Conservation (phyloP, 2,797 vertebrate genomes). For the Gobio occitaniae region DNA sequence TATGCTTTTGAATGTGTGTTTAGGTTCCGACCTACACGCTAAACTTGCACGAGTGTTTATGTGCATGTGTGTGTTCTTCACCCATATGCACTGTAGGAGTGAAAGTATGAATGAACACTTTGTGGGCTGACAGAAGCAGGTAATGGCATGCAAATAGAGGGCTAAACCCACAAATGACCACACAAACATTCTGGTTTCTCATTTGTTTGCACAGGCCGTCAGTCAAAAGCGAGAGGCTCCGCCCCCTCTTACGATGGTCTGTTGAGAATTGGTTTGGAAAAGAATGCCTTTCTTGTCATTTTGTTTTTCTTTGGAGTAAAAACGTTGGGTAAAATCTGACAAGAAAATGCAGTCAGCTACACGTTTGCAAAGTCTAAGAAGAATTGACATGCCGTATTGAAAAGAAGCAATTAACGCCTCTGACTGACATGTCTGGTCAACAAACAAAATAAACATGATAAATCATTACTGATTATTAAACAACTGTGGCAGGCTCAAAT, state of each 20-base stretch:
- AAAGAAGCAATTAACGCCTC: constrained; percentile 25
- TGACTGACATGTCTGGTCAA: constrained; percentile 21
- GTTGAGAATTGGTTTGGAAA: constrained; percentile 27
- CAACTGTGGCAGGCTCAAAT: constrained; percentile 3
- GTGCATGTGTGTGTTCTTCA: constrained; percentile 52
- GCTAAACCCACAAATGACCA: constrained; percentile 77
- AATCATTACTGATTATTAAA: constrained; percentile 38
- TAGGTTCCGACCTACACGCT: constrained; percentile 12
- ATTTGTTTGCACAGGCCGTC: constrained; percentile 59
- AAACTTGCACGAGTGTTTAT: constrained; percentile 47
- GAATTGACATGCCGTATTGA: constrained; percentile 12
- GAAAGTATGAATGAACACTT: constrained; percentile 73
- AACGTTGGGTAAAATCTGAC: constrained; percentile 42
- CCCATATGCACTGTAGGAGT: constrained; percentile 48
- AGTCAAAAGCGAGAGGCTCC: constrained; percentile 34
- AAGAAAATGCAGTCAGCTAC: constrained; percentile 42
- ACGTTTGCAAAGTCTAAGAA: constrained; percentile 16
- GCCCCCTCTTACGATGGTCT: constrained; percentile 33
- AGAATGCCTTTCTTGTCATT: constrained; percentile 50
- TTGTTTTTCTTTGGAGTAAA: constrained; percentile 35
- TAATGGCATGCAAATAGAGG: constrained; percentile 80
- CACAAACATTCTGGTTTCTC: constrained; percentile 75
- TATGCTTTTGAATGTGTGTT: constrained; percentile 32
- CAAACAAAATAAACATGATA: constrained; percentile 33
- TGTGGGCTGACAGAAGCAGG: constrained; percentile 69